Conservation (phyloP, 1,140 invertebrate species). For the Aphaenogaster ashmeadi region DNA sequence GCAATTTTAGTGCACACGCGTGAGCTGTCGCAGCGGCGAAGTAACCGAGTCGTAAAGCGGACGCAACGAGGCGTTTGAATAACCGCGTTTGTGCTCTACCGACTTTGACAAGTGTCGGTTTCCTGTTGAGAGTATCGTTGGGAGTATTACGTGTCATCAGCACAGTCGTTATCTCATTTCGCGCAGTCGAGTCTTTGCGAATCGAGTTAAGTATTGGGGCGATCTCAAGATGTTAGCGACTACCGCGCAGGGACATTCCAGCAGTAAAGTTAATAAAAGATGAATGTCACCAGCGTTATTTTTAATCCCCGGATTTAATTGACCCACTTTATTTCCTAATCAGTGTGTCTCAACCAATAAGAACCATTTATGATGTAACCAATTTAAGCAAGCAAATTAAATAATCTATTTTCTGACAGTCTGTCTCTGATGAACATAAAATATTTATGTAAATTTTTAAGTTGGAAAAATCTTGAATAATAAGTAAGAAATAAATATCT, state of each 20-base stretch:
- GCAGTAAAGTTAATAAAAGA: constrained; percentile 13
- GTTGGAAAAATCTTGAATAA: too few relatives aligned
- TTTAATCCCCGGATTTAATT: not conserved
- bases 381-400: not conserved
- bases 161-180: constrained; percentile 75
- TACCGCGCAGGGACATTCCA: constrained; percentile 46
- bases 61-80: constrained; percentile 65
- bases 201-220: constrained; percentile 67
- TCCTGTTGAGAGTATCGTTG: constrained; percentile 70
- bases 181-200: constrained; percentile 64
- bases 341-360: not conserved
- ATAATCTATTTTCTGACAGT: not conserved
- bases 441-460: not conserved
- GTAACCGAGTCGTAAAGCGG: constrained; percentile 56
- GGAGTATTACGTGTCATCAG: constrained; percentile 75
- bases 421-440: not conserved
- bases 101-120: constrained; percentile 76
- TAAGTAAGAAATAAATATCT: not conserved
- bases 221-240: constrained; percentile 70
- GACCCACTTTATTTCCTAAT: not conserved
- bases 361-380: not conserved
- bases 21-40: constrained; percentile 28
- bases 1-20: constrained; percentile 55
- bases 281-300: not conserved
- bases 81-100: constrained; percentile 63